A percentile compares a stretch with the other conserved stretches of the same genome.
Conservation (phyloP, 23 tunicate species). For the Halocynthia aurantium region DNA sequence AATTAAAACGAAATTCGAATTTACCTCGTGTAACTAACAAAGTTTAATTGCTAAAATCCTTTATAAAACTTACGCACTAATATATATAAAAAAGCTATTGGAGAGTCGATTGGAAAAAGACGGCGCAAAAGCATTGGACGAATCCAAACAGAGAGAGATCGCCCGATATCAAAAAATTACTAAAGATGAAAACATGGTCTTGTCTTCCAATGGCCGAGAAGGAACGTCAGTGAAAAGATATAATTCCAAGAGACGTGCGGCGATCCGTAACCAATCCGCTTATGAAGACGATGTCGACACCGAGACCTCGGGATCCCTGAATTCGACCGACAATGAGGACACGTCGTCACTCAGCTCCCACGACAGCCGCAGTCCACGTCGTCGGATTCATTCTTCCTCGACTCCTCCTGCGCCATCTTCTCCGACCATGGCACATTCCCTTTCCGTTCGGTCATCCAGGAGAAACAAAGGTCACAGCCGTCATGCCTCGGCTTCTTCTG, state of each 20-base stretch:
- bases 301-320: too few relatives aligned
- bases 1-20: too few relatives aligned
- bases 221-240: not conserved
- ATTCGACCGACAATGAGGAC: too few relatives aligned
- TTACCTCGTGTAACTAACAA: not conserved
- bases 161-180: conserved; percentile 24
- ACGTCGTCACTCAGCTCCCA: too few relatives aligned
- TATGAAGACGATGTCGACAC: too few relatives aligned
- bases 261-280: too few relatives aligned
- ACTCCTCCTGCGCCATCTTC: conserved; percentile 8
- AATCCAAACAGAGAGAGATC: conserved; percentile 2
- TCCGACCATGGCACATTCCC: not conserved
- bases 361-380: not conserved
- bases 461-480: conserved; percentile 8
- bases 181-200: conserved; percentile 1
- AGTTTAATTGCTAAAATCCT: not conserved
- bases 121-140: not conserved
- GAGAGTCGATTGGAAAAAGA: conserved; percentile 9
- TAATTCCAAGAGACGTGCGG: not conserved
- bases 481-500: not conserved
- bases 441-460: not conserved
- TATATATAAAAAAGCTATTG: not conserved
- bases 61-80: too few relatives aligned
- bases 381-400: conserved; percentile 9
- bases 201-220: not conserved